Base-by-base conservation (phyloP, 2,888 invertebrate species). In the Aquatica leii region DNA sequence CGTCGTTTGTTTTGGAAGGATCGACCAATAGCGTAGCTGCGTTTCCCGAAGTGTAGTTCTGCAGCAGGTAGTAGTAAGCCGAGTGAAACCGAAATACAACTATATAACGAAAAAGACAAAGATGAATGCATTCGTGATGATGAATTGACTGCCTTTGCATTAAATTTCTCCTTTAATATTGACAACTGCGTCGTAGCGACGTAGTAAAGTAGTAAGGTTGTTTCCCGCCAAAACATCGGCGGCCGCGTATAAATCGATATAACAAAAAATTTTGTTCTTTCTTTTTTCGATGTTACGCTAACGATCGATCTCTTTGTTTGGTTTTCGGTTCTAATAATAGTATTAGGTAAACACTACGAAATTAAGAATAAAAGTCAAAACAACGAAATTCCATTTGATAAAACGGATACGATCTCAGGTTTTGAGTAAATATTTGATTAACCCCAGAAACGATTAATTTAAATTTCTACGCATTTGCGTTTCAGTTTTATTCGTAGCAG, bases 1-100 rank as follows among this genome's bases (percentile, higher is more conserved):
- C 64, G 67, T 62, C 59, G 62, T 62, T 68, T 68, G 62, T 65
- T 65, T 65, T 65, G 65, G 53, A 55, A 37, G 34, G 48, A 54
- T 52, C 53, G 51, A 51, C 65, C 65, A 65, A 65, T 65, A 9
- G 40, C 46, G 35, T 21, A 4, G 43, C 63, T 15, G 34, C 35
- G 34, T 5, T 20, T 59, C 62, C 48, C 62, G 46, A 55, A 62
- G 57, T 58, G 51, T 53, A 46, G 52, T 41, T 59, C 61, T 65
- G 65, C 61, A 65, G 61, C 61, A 61, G 61, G 65, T 65, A 53
- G 65, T 61, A 61, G 59, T 50, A 41, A 37, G 34, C 34, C 35
- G 60, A 65, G 53, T 20, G 61, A 60, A 57, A 60, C 41, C 21
- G 41, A 58, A 49, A 54, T 21, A 59, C 15, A 5, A 37, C 15